Conservation (phyloP, 2,113 vertebrate genomes). For the Leptocoma aspasia region DNA sequence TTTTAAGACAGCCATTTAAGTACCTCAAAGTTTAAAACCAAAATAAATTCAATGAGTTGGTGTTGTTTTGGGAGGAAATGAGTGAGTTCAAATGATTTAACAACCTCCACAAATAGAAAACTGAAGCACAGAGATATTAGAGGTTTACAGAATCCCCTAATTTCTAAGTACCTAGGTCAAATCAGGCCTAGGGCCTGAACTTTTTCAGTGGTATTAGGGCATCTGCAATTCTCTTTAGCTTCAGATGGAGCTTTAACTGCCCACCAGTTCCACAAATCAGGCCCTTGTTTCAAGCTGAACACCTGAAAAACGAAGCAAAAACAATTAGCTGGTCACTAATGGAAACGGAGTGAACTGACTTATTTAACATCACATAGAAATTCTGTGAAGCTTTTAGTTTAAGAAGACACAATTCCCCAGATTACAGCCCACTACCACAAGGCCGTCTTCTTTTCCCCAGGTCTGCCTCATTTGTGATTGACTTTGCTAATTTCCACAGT, state of each 20-base stretch:
- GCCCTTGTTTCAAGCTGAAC: conserved; percentile 11
- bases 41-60: neutral
- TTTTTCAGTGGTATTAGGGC: neutral
- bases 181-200: neutral
- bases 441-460: neutral
- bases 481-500: conserved; percentile 29
- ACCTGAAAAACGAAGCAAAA: conserved; percentile 26
- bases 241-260: neutral
- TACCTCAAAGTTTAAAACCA: neutral
- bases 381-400: neutral
- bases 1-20: neutral
- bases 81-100: neutral
- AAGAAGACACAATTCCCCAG: neutral
- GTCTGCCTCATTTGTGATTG: neutral
- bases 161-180: conserved; percentile 8
- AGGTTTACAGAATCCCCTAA: neutral
- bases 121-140: neutral
- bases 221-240: conserved; percentile 15
- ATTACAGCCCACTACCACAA: neutral
- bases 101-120: neutral
- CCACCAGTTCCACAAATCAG: neutral
- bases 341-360: neutral
- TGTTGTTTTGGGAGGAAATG: neutral
- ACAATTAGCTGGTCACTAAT: neutral
- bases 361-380: neutral